Evolutionary conservation across 2,888 invertebrate species (phyloP).

Genomic region (Tromatobia lineatoria): DNA sequence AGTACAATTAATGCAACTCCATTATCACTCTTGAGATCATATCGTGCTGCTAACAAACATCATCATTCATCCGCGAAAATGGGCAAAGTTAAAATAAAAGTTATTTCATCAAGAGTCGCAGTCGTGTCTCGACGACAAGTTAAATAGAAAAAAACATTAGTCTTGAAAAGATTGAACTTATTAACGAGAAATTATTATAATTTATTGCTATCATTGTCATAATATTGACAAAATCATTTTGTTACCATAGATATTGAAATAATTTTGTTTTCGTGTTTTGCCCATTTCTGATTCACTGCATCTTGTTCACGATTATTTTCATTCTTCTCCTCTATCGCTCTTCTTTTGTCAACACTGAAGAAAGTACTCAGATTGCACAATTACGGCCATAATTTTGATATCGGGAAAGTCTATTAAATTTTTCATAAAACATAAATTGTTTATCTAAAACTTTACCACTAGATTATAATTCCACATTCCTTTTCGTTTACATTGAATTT

Average conservation of each 20-base stretch:
- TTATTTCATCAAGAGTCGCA: background rate
- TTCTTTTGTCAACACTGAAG: background rate
- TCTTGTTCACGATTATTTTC: conserved; percentile 39
- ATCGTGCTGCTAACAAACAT: conserved; percentile 35
- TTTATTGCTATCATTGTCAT: background rate
- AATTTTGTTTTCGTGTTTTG: background rate
- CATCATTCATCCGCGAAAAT: conserved; percentile 13
- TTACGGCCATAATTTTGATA: too few relatives aligned
- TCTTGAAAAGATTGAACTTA: background rate
- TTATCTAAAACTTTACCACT: too few relatives aligned
- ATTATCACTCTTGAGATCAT: conserved; percentile 1
- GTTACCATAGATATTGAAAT: background rate
- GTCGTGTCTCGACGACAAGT: too few relatives aligned
- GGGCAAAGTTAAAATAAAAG: background rate
- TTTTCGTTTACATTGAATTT: too few relatives aligned
- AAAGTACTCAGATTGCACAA: background rate
- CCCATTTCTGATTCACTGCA: conserved; percentile 27
- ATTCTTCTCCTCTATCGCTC: conserved; percentile 36
- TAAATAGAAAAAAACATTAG: too few relatives aligned
- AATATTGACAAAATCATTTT: background rate
- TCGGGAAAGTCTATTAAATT: too few relatives aligned
- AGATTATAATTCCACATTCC: too few relatives aligned
- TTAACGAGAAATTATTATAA: background rate
- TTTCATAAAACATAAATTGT: too few relatives aligned
- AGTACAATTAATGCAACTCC: background rate